Conservation (phyloP, 2,888 invertebrate species). For the Drosophila algonquin region DNA sequence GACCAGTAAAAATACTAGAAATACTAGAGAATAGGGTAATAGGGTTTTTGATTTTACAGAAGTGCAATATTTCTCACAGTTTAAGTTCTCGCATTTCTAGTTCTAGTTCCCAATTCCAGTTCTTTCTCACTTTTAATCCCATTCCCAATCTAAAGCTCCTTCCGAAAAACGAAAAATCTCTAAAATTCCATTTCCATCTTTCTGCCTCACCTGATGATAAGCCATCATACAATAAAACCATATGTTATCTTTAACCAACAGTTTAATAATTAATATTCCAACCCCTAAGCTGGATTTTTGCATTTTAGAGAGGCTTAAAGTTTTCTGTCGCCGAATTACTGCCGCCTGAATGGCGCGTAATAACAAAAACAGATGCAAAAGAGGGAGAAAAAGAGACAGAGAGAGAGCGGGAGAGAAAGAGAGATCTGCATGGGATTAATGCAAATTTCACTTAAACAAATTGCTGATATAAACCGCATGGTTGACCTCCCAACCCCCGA, state of each 20-base stretch:
- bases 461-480: constrained; percentile 68
- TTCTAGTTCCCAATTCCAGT: too few relatives aligned
- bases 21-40: too few relatives aligned
- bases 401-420: not conserved
- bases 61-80: too few relatives aligned
- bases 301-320: constrained; percentile 26
- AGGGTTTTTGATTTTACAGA: too few relatives aligned
- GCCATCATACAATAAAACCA: constrained; percentile 13
- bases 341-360: constrained; percentile 56
- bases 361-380: constrained; percentile 18
- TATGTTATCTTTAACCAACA: constrained; percentile 24
- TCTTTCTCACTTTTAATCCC: not conserved
- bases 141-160: not conserved
- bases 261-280: constrained; percentile 40
- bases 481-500: constrained; percentile 20
- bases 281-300: constrained; percentile 32
- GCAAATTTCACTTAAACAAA: constrained; percentile 76
- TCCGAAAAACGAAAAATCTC: not conserved
- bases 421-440: constrained; percentile 61
- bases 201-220: constrained; percentile 10
- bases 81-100: too few relatives aligned
- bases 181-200: not conserved
- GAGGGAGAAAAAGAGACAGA: constrained; percentile 5
- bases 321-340: constrained; percentile 61
- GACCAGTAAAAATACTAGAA: constrained; percentile 70